A percentile compares a stretch with the other conserved stretches of the same genome.
Evolutionary conservation across 2,113 vertebrate genomes (phyloP).

Genomic region (Neogobius melanostomus): DNA sequence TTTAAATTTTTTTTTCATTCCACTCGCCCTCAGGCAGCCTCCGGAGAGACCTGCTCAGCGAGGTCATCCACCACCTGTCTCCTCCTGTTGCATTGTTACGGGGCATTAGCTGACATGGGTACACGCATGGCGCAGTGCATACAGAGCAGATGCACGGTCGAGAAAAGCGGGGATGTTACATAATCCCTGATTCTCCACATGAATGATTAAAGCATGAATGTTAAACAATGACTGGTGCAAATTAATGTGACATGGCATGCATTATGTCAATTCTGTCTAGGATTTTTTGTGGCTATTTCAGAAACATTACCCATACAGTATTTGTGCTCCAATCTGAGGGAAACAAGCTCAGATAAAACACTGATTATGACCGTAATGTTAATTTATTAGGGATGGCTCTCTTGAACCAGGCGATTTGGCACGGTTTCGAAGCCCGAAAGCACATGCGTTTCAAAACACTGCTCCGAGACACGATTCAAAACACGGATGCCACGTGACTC

Average conservation of each 20-base stretch:
- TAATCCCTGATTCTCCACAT: background rate
- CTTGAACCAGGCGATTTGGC: too few species aligned
- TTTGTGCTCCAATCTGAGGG: too few species aligned
- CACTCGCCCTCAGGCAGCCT: conserved; percentile 37
- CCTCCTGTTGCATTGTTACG: conserved; percentile 38
- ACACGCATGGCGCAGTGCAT: conserved; percentile 8
- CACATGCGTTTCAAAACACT: too few species aligned
- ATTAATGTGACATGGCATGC: background rate
- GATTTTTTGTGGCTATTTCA: too few species aligned
- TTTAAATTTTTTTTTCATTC: conserved; percentile 12
- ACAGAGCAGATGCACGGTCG: conserved; percentile 10
- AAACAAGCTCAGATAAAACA: too few species aligned
- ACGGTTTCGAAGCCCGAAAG: too few species aligned
- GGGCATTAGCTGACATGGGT: conserved; percentile 10
- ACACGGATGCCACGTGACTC: too few species aligned
- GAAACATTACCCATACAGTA: too few species aligned
- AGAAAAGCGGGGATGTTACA: conserved; percentile 11
- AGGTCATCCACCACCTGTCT: conserved; percentile 58
- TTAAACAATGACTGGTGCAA: background rate
- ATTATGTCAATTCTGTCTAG: too few species aligned
- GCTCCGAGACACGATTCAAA: too few species aligned
- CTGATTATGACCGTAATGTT: too few species aligned
- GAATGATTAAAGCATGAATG: background rate
- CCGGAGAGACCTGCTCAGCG: conserved; percentile 47
- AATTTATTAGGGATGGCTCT: too few species aligned